These are phyloP conservation scores for Caranx ignobilis DNA, from an alignment of 2,113 vertebrate genomes.

Conservation along the genomic window DNA sequence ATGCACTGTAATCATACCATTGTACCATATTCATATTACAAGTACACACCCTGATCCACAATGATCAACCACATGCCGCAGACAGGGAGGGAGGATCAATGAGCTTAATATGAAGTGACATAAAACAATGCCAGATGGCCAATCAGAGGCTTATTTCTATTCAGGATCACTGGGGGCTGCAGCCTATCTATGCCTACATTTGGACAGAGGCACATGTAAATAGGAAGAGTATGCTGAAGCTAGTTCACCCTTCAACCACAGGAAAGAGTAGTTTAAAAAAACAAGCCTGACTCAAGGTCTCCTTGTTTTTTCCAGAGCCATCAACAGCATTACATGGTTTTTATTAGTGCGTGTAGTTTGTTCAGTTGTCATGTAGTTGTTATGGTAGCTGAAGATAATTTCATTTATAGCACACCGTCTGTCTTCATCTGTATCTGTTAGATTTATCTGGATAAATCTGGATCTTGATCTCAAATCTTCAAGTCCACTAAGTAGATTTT, in stretches of 20 bases:
- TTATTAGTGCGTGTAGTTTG: background rate
- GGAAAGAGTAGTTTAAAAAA: background rate
- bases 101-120: conserved; percentile 78
- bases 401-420: background rate
- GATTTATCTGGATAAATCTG: no score
- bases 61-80: conserved; percentile 68
- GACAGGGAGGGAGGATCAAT: conserved; percentile 66
- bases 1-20: conserved; percentile 65
- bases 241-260: background rate
- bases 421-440: background rate
- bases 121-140: conserved; percentile 80
- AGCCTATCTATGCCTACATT: background rate
- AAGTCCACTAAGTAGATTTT: no score
- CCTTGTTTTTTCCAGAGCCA: background rate
- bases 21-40: conserved; percentile 76
- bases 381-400: background rate
- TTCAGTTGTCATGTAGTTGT: background rate
- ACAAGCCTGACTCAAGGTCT: background rate
- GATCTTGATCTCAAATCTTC: no score
- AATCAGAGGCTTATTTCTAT: conserved; percentile 49
- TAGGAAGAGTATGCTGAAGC: background rate
- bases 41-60: conserved; percentile 60
- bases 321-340: no score
- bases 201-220: background rate
- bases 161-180: background rate